phyloP scores from a whole-genome alignment of 2,113 vertebrate genomes.

The Ancistrus triradiatus region DNA sequence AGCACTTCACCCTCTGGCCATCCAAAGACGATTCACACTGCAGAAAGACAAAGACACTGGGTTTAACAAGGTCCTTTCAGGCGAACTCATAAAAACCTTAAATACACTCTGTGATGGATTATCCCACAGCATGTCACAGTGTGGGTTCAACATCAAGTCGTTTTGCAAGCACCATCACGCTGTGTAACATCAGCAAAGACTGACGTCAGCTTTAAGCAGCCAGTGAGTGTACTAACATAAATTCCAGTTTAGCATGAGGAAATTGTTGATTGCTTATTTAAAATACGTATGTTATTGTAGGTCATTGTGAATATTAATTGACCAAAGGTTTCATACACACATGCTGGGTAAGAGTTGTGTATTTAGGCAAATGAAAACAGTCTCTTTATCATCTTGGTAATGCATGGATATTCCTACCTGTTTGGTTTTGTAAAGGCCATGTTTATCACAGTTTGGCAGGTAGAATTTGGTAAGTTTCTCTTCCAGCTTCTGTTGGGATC shows the following conservation, averaged over 20 bases:
- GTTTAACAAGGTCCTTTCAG: constrained; percentile 1
- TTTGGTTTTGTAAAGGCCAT: constrained; percentile 87
- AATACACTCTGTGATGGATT: no score
- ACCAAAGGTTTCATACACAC: no score
- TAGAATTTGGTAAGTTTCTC: constrained; percentile 85
- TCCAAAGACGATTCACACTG: constrained; percentile 90
- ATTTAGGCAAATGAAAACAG: no score
- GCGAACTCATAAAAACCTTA: background rate
- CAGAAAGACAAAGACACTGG: constrained; percentile 16
- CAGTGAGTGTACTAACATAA: no score
- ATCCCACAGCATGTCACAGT: constrained; percentile 4
- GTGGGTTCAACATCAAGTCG: constrained; percentile 5
- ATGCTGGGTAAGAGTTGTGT: no score
- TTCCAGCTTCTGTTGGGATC: constrained; percentile 74
- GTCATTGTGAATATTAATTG: no score
- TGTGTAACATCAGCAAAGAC: constrained; percentile 3
- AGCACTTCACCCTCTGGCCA: constrained; percentile 82
- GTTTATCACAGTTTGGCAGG: constrained; percentile 90
- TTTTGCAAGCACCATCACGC: background rate
- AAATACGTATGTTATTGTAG: no score
- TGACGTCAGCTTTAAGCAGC: background rate
- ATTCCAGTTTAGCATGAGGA: background rate
- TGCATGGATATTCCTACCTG: constrained; percentile 75
- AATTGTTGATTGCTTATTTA: background rate
- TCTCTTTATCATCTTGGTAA: no score